Evolutionary conservation across 2,888 invertebrate genomes (phyloP).

Genomic region (Drosophila subquinaria): DNA sequence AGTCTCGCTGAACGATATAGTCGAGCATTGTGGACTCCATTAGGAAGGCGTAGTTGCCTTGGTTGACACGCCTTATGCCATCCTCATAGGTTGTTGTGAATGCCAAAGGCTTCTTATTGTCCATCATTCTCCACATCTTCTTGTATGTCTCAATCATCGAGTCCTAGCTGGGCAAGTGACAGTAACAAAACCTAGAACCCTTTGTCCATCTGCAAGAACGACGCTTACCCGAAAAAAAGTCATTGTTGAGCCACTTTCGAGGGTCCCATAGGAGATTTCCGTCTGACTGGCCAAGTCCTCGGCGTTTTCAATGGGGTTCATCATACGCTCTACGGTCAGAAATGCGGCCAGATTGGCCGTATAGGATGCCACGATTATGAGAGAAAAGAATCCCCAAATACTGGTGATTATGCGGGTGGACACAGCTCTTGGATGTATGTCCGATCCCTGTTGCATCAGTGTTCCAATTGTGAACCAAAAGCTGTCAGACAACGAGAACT

Average conservation of each 20-base stretch:
- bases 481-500: slow-evolving; percentile 93
- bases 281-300: slow-evolving; percentile 94
- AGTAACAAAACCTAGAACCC: not conserved
- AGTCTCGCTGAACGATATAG: slow-evolving; percentile 92
- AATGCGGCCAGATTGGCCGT: slow-evolving; percentile 97
- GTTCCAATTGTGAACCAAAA: slow-evolving; percentile 97
- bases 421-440: slow-evolving; percentile 89
- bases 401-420: slow-evolving; percentile 93
- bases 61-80: slow-evolving; percentile 91
- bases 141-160: slow-evolving; percentile 92
- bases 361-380: slow-evolving; percentile 96
- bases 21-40: slow-evolving; percentile 96
- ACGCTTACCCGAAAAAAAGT: slow-evolving; percentile 91
- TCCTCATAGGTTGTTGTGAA: slow-evolving; percentile 91
- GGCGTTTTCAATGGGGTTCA: slow-evolving; percentile 93
- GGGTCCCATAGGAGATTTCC: slow-evolving; percentile 93
- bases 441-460: slow-evolving; percentile 94
- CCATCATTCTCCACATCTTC: slow-evolving; percentile 94
- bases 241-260: slow-evolving; percentile 94
- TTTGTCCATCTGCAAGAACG: not conserved
- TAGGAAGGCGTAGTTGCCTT: slow-evolving; percentile 94
- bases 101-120: slow-evolving; percentile 89
- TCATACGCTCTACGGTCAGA: slow-evolving; percentile 95
- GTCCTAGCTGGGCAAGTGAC: slow-evolving; percentile 86
- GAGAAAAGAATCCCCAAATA: slow-evolving; percentile 96